Percentiles rank a stretch among this genome's conserved stretches.
phyloP scores from a whole-genome alignment of 2,797 vertebrate genomes.

The Pangasius sanitwongsei region DNA sequence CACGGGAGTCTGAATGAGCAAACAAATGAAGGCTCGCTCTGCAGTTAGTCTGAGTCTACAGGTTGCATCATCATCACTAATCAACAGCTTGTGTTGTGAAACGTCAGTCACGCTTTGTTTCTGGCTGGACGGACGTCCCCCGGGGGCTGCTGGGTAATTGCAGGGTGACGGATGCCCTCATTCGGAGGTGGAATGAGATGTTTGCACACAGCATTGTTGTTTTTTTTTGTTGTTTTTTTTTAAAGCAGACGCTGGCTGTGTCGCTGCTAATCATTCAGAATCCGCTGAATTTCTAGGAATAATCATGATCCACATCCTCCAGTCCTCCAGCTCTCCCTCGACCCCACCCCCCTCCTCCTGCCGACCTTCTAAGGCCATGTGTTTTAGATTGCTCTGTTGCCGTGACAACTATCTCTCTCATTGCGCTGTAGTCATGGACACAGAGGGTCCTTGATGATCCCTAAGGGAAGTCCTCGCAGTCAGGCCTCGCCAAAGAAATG shows the following conservation, averaged over 20 bases:
- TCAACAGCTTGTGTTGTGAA: conserved; percentile 18
- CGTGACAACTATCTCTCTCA: conserved; percentile 61
- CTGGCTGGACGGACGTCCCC: neutral
- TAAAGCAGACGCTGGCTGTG: neutral
- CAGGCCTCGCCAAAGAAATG: conserved; percentile 49
- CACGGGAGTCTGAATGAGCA: neutral
- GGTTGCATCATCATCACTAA: neutral
- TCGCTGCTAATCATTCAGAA: neutral
- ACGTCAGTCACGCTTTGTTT: conserved; percentile 10
- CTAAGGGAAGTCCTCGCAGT: conserved; percentile 51
- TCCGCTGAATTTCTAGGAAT: neutral
- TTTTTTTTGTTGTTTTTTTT: neutral
- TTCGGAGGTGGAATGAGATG: conserved; percentile 20
- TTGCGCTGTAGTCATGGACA: conserved; percentile 62
- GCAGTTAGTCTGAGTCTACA: neutral
- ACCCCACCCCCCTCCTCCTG: neutral
- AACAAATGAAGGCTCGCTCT: neutral
- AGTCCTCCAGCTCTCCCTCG: neutral
- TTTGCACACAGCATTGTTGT: neutral
- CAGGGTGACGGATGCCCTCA: neutral
- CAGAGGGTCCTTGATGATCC: conserved; percentile 62
- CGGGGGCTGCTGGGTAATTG: conserved; percentile 18
- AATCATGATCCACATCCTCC: neutral
- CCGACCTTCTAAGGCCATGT: conserved; percentile 54
- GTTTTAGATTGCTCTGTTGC: conserved; percentile 60